Evolutionary conservation across 2,888 invertebrate genomes (phyloP).

Genomic region (Microplitis manilae): DNA sequence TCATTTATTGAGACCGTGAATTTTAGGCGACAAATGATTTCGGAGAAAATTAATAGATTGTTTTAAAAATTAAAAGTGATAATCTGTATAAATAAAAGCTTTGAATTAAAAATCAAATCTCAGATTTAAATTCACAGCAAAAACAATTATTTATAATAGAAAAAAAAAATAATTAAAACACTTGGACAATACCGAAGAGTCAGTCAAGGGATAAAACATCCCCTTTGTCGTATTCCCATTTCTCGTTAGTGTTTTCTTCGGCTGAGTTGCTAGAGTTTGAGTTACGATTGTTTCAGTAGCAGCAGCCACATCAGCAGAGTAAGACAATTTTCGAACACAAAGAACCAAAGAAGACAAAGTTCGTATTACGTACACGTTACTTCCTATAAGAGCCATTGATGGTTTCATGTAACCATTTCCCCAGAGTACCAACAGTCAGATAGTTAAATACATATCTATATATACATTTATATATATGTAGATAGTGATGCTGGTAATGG

Average conservation of each 20-base stretch:
- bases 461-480: neutral
- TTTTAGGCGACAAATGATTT: neutral
- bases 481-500: conserved; percentile 4
- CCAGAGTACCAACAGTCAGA: neutral
- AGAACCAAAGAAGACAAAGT: conserved; percentile 23
- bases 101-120: neutral
- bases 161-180: conserved; percentile 7
- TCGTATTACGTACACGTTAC: neutral
- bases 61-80: neutral
- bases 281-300: neutral
- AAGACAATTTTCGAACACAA: conserved; percentile 38
- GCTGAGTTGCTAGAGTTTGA: conserved; percentile 7
- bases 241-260: conserved; percentile 20
- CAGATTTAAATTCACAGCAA: neutral
- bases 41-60: neutral
- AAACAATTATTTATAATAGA: conserved; percentile 24
- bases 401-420: neutral
- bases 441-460: neutral
- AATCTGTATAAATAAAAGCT: neutral
- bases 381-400: neutral
- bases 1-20: neutral
- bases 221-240: conserved; percentile 27
- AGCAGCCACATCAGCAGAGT: conserved; percentile 4
- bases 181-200: neutral
- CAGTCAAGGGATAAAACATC: neutral